phyloP scores from a whole-genome alignment of 1,140 invertebrate species.

The Papilio helenus region DNA sequence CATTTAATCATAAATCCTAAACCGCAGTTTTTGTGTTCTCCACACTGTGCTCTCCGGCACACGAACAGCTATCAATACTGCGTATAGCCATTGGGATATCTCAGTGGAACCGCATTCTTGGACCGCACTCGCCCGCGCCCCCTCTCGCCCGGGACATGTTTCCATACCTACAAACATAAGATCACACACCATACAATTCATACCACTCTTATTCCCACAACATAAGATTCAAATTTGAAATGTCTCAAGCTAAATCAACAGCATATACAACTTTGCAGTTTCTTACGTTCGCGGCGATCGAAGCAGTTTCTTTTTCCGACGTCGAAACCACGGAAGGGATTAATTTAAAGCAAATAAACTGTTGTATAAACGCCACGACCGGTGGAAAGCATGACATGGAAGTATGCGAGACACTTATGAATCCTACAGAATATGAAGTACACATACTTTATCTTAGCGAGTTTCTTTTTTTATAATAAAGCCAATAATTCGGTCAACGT shows the following conservation, averaged over 20 bases:
- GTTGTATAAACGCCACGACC: slow-evolving; percentile 57
- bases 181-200: slow-evolving; percentile 37
- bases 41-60: slow-evolving; percentile 51
- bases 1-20: slow-evolving; percentile 29
- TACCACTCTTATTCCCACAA: slow-evolving; percentile 32
- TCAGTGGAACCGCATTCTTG: slow-evolving; percentile 75
- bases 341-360: slow-evolving; percentile 77
- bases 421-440: slow-evolving; percentile 15
- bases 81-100: slow-evolving; percentile 74
- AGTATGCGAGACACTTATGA: slow-evolving; percentile 22
- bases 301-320: slow-evolving; percentile 64
- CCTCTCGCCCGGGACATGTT: slow-evolving; percentile 51
- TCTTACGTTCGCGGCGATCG: slow-evolving; percentile 54
- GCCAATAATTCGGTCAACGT: neutral
- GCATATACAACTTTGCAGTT: slow-evolving; percentile 45
- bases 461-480: neutral
- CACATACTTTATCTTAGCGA: neutral
- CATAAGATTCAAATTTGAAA: slow-evolving; percentile 43
- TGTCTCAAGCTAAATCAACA: slow-evolving; percentile 27
- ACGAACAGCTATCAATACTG: slow-evolving; percentile 67
- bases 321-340: slow-evolving; percentile 74
- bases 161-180: slow-evolving; percentile 47
- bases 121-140: slow-evolving; percentile 59
- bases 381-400: slow-evolving; percentile 44
- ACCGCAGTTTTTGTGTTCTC: slow-evolving; percentile 51